Evolutionary conservation across 2,888 invertebrate genomes (phyloP).

Genomic region (Unio pictorum): DNA sequence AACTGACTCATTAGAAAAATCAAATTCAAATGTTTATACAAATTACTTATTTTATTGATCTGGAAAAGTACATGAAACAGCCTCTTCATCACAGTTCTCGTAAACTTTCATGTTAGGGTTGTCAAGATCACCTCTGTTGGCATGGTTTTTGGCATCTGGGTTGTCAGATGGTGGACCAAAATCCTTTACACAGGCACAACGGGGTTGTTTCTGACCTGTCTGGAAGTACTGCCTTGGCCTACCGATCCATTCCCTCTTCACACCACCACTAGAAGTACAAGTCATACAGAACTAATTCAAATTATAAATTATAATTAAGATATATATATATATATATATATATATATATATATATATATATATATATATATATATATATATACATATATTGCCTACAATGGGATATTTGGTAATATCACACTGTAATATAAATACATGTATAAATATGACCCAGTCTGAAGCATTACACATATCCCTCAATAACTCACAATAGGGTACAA

Average conservation of each 20-base stretch:
- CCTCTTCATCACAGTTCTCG: constrained; percentile 63
- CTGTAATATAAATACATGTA: too few relatives aligned
- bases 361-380: too few relatives aligned
- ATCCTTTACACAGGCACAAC: constrained; percentile 87
- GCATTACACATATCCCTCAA: too few relatives aligned
- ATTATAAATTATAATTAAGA: neutral
- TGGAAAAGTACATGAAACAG: constrained; percentile 45
- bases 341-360: too few relatives aligned
- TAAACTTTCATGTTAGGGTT: constrained; percentile 72
- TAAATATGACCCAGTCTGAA: too few relatives aligned
- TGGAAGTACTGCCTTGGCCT: constrained; percentile 88
- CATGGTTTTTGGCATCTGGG: constrained; percentile 30
- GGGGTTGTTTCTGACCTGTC: constrained; percentile 77
- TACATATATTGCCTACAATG: neutral
- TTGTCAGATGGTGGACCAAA: constrained; percentile 64
- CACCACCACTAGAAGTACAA: constrained; percentile 84
- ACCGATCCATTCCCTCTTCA: constrained; percentile 89
- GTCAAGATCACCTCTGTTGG: constrained; percentile 72
- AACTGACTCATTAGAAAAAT: neutral
- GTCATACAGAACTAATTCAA: neutral
- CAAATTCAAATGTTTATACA: too few relatives aligned
- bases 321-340: too few relatives aligned
- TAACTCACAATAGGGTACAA: too few relatives aligned
- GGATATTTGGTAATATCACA: too few relatives aligned
- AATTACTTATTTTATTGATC: constrained; percentile 7